phyloP scores from a whole-genome alignment of 1,140 invertebrate species.

The Scaptomyza montana region DNA sequence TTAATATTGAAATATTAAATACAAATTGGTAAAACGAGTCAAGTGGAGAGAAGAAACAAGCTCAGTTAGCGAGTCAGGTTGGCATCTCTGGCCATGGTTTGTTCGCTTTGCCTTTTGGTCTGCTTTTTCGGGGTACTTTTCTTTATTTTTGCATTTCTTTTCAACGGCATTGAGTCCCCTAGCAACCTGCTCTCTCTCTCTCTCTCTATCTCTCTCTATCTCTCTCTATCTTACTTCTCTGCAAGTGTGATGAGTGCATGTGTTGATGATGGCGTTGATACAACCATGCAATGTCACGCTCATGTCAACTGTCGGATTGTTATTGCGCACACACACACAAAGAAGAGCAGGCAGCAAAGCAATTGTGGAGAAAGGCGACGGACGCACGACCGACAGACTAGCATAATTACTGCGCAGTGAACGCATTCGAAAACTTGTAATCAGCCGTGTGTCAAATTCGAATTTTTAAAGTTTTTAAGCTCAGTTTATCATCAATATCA shows the following conservation, averaged over 20 bases:
- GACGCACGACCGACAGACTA: neutral
- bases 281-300: conserved; percentile 73
- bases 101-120: neutral
- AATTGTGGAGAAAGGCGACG: conserved; percentile 9
- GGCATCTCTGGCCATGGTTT: neutral
- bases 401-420: conserved; percentile 3
- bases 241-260: conserved; percentile 63
- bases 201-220: neutral
- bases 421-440: neutral
- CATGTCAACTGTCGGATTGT: conserved; percentile 73
- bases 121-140: neutral
- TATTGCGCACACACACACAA: conserved; percentile 48
- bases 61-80: neutral
- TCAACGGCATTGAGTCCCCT: neutral
- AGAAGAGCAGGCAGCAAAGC: neutral
- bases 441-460: conserved; percentile 8
- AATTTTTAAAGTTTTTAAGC: neutral
- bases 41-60: neutral
- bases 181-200: neutral
- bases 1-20: no score
- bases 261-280: conserved; percentile 73
- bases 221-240: neutral
- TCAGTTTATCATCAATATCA: no score
- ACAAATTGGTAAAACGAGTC: neutral
- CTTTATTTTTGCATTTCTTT: neutral